Evolutionary conservation across 2,113 vertebrate species (phyloP), one percentile per base, ranked within the genome.

Genomic region (Spea bombifrons): DNA sequence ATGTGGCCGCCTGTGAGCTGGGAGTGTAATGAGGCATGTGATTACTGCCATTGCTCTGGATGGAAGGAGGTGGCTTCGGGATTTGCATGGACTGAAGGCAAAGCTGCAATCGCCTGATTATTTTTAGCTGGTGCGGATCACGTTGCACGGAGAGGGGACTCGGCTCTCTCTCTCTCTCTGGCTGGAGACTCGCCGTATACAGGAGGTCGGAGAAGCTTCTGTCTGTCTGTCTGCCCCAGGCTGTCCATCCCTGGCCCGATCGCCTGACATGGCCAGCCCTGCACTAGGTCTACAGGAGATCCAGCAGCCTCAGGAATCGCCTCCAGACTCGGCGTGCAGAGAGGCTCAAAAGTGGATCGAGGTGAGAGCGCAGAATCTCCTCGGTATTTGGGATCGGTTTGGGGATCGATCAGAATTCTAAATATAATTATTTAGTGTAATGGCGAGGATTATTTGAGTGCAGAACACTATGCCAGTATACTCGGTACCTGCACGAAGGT

Each of bases 341-440:
- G 95, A 97, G 87, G 95, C 96, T 2, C 96, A 95, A 89, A 92
- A 94, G 88, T 97, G 96, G 96, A 96, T 97, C 75, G 94, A 97
- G 94, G 95, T 97, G 85, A 61, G 67, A 4, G 9, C 50, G 30
- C 30, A 30, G 30, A 30, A 30, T 30, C 30, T 2, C 30, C 30
- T 30, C 30, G 30, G 30, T 30, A 30, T 30, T 30, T 30, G 30
- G 30, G 30, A 30, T 30, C 30, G 30, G 30, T 30, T 30, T 30
- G 30, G 30, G 2, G 30, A 30, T 30, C 30, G 30, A 30, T 30
- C 1, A 1, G 30, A 30, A 30, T 30, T 30, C 1, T 30, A 30
- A 30, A 30, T 30, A 30, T 30, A 30, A 30, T 30, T 30, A 1
- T n/a, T 30, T 30, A 30, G 30, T 2, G 30, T 30, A 30, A 30